These are phyloP conservation scores for Natator depressus DNA, from an alignment of 2,113 vertebrate genomes.

Conservation along the genomic window DNA sequence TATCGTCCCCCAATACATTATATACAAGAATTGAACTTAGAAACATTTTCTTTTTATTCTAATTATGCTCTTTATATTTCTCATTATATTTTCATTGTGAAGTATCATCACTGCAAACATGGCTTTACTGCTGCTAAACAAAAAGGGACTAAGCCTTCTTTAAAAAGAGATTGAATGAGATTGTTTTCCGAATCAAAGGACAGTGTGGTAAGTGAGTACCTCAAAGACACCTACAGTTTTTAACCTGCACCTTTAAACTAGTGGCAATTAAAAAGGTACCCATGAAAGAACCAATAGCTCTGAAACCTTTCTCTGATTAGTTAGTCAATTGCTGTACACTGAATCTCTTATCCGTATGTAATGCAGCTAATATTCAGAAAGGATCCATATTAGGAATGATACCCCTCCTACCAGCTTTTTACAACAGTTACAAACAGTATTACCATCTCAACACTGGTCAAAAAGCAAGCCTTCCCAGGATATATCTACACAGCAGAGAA, in stretches of 20 bases:
- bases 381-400: background rate
- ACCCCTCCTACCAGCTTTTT: background rate
- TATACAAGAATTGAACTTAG: background rate
- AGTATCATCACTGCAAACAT: constrained; percentile 1
- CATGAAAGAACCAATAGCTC: background rate
- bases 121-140: background rate
- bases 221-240: constrained; percentile 3
- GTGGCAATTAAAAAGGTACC: background rate
- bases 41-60: background rate
- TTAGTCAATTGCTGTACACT: background rate
- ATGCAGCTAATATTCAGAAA: background rate
- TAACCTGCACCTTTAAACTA: background rate
- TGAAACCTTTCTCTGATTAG: background rate
- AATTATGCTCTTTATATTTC: background rate
- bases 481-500: background rate
- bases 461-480: background rate
- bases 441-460: background rate
- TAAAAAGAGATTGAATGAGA: background rate
- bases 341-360: background rate
- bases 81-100: background rate
- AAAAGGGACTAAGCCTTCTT: constrained; percentile 20
- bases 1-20: background rate
- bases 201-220: background rate
- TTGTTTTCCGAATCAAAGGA: background rate
- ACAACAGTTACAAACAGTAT: background rate